phyloP scores from a whole-genome alignment of 2,113 vertebrate genomes.

The Rhinolophus sinicus region DNA sequence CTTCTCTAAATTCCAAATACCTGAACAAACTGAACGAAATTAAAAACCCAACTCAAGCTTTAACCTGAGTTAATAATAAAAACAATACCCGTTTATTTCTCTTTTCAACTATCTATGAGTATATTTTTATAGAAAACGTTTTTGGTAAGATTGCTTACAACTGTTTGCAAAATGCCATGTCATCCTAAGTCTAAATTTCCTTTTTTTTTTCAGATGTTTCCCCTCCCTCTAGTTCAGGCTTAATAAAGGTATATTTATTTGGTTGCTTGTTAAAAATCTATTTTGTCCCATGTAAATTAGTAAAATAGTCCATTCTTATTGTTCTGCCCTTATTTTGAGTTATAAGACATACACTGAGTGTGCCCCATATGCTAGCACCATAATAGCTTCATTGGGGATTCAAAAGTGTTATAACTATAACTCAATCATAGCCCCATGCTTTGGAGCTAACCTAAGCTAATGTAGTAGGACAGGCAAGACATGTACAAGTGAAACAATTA shows the following conservation, averaged over 20 bases:
- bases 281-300: background rate
- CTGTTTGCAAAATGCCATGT: background rate
- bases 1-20: conserved; percentile 74
- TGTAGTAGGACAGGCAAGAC: background rate
- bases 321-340: background rate
- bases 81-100: background rate
- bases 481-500: background rate
- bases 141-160: background rate
- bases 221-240: background rate
- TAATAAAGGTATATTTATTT: conserved; percentile 6
- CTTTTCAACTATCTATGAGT: background rate
- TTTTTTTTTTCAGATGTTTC: background rate
- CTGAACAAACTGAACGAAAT: conserved; percentile 70
- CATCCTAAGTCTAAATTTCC: background rate
- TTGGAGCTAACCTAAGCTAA: background rate
- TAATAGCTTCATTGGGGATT: background rate
- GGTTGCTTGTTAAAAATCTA: background rate
- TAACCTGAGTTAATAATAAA: conserved; percentile 35
- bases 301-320: background rate
- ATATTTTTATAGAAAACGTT: background rate
- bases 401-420: background rate
- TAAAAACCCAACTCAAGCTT: conserved; percentile 49
- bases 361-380: background rate
- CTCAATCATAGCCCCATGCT: background rate
- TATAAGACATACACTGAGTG: background rate